Evolutionary conservation across 2,797 vertebrate species (phyloP), one percentile per base, ranked within the genome.

Genomic region (Synaphobranchus kaupii): DNA sequence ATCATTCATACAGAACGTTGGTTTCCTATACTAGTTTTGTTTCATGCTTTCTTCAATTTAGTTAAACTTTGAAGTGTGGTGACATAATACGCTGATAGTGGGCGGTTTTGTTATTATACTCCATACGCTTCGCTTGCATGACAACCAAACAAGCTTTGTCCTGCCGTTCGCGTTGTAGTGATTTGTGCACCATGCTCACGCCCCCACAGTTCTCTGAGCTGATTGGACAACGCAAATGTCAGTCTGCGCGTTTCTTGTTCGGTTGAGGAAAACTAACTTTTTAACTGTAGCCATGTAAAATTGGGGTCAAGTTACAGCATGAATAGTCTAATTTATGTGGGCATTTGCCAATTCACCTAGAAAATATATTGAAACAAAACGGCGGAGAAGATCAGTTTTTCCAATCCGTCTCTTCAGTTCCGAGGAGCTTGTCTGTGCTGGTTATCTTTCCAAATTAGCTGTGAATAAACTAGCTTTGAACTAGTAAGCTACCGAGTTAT

Each of bases 21-120:
- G 34, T 47, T 78, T 78, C 73, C 73, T 20, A 22, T 22, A 78
- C 20, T 22, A 44, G 34, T 39, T 39, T 78, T 20, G 22, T 50
- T 7, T 48, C 44, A 81, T 50, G 78, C 86, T 84, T 50, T 48
- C 7, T 22, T 48, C 22, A 47, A 90, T 89, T 85, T 73, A 87
- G 85, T 63, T 89, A 92, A 95, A 94, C 93, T 94, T 94, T 87
- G 60, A 89, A 91, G 90, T 92, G 91, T 90, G 90, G 93, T 92
- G 93, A 92, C 91, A 94, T 90, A 81, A 50, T 50, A 81, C 1
- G 47, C 44, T 48, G 82, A 82, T 56, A 91, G 93, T 92, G 95
- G 95, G 94, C 92, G 95, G 95, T 94, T 94, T 95, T 93, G 93
- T 95, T 95, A 93, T 95, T 93, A 91, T 91, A 68, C 94, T 28